phyloP scores from a whole-genome alignment of 2,888 invertebrate species.

The Hipparchia semele region DNA sequence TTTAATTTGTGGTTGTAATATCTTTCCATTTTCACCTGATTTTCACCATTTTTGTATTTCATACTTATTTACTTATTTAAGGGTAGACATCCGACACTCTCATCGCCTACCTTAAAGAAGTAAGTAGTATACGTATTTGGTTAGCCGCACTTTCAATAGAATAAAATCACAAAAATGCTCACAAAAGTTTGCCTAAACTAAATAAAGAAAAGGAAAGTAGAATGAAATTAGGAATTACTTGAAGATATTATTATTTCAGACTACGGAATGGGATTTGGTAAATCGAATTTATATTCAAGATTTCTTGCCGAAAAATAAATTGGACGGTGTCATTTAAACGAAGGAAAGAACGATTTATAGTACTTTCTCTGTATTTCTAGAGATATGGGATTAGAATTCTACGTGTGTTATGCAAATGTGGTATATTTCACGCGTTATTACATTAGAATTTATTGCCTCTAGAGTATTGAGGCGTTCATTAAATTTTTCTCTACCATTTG shows the following conservation, averaged over 20 bases:
- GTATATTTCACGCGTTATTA: neutral
- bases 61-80: no score
- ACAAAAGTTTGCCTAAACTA: conserved; percentile 6
- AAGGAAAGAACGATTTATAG: neutral
- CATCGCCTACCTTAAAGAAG: no score
- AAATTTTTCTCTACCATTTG: conserved; percentile 5
- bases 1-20: no score
- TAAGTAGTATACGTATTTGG: no score
- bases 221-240: conserved; percentile 12
- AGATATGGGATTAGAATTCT: conserved; percentile 11
- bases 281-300: conserved; percentile 12
- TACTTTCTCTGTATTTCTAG: neutral
- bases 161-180: neutral
- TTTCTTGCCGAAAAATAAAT: conserved; percentile 14
- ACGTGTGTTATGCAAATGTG: conserved; percentile 13
- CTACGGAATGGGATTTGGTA: neutral
- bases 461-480: conserved; percentile 13
- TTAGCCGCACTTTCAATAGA: neutral
- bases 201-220: conserved; percentile 14
- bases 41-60: no score
- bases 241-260: conserved; percentile 13
- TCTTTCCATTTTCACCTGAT: no score
- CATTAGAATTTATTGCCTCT: conserved; percentile 17
- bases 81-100: no score
- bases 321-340: conserved; percentile 2